These are phyloP conservation scores for Cynocephalus volans DNA, from an alignment of 2,113 vertebrate species.

Conservation along the genomic window DNA sequence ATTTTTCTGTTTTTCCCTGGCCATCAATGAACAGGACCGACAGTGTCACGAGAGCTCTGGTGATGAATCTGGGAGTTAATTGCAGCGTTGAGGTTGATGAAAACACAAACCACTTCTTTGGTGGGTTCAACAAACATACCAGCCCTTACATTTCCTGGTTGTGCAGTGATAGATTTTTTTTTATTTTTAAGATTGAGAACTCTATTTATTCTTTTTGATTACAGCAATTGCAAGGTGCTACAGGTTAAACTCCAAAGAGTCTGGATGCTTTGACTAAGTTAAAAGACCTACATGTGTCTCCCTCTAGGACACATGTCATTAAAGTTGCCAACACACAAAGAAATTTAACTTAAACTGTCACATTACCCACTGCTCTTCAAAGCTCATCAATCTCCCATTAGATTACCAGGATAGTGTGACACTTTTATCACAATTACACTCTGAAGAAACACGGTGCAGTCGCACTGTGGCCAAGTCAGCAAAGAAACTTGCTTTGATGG, in stretches of 20 bases:
- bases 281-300: not conserved
- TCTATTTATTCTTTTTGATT: constrained; percentile 66
- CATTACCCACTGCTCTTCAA: constrained; percentile 23
- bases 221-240: constrained; percentile 35
- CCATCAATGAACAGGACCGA: not conserved
- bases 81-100: not conserved
- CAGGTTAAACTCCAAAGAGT: constrained; percentile 59
- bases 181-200: constrained; percentile 54
- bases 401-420: constrained; percentile 37
- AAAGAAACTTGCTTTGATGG: constrained; percentile 77
- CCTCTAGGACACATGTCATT: not conserved
- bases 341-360: constrained; percentile 64
- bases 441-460: not conserved
- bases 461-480: constrained; percentile 60
- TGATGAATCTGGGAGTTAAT: not conserved
- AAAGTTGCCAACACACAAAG: constrained; percentile 51
- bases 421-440: constrained; percentile 71
- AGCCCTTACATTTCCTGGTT: constrained; percentile 36
- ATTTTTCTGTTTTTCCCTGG: not conserved
- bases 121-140: constrained; percentile 5
- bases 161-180: constrained; percentile 10
- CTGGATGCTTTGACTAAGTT: constrained; percentile 42
- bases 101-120: constrained; percentile 42
- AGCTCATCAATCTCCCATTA: constrained; percentile 76
- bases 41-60: not conserved